These are phyloP conservation scores for Papilio elwesi DNA, from an alignment of 2,888 invertebrate species.

Conservation along the genomic window DNA sequence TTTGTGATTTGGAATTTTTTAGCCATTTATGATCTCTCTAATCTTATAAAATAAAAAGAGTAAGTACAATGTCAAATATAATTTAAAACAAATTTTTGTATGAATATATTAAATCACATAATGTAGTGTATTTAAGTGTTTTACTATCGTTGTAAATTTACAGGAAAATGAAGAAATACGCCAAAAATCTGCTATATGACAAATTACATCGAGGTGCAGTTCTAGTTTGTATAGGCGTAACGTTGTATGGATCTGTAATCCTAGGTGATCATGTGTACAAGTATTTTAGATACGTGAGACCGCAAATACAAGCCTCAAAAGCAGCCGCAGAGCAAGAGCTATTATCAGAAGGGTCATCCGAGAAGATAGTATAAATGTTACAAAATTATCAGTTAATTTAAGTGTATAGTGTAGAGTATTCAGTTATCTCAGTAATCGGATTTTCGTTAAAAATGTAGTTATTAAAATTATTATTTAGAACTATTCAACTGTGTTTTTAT, in stretches of 20 bases:
- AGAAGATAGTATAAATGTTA: constrained; percentile 57
- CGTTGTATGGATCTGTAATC: constrained; percentile 63
- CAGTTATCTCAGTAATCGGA: constrained; percentile 1
- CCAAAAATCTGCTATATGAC: constrained; percentile 71
- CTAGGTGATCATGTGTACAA: constrained; percentile 71
- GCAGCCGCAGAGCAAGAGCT: constrained; percentile 73
- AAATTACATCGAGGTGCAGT: constrained; percentile 79
- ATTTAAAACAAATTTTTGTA: not conserved
- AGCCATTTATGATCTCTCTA: not conserved
- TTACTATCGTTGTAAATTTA: constrained; percentile 41
- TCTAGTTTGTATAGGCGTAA: constrained; percentile 72
- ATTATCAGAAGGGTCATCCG: constrained; percentile 77
- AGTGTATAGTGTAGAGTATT: constrained; percentile 29
- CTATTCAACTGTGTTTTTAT: not conserved
- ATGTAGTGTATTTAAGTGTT: not conserved
- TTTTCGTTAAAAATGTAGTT: constrained; percentile 13
- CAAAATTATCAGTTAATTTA: constrained; percentile 42
- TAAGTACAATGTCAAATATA: not conserved
- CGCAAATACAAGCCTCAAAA: constrained; percentile 67
- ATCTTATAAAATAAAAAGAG: not conserved
- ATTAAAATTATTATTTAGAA: constrained; percentile 4
- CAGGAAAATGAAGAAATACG: constrained; percentile 74
- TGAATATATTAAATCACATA: not conserved
- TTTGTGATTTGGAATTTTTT: not conserved
- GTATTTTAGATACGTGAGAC: constrained; percentile 74